These are phyloP conservation scores for Lineus longissimus DNA, from an alignment of 1,140 invertebrate species.

Conservation along the genomic window DNA sequence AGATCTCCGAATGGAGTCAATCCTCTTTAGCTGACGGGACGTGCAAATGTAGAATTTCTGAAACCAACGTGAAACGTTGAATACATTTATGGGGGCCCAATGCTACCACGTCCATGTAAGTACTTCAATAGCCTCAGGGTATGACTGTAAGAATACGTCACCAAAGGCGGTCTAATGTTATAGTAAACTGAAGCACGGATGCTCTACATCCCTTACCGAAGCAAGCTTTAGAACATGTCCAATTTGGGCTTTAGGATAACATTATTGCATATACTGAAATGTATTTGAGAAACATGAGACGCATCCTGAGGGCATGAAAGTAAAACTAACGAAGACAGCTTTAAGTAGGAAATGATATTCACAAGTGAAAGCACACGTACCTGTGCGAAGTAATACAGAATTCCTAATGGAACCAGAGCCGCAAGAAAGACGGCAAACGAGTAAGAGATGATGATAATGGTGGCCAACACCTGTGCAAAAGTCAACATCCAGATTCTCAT, in stretches of 20 bases:
- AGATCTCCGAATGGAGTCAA: constrained; percentile 94
- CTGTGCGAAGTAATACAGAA: constrained; percentile 84
- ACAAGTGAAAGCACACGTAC: constrained; percentile 38
- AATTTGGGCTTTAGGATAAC: too few species aligned
- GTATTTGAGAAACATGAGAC: too few species aligned
- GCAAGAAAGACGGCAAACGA: constrained; percentile 82
- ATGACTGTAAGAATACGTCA: constrained; percentile 30
- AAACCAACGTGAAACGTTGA: constrained; percentile 20
- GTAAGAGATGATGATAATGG: constrained; percentile 83
- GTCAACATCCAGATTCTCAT: constrained; percentile 43
- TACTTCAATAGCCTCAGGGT: constrained; percentile 42
- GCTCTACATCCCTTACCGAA: too few species aligned
- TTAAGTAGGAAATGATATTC: constrained; percentile 48
- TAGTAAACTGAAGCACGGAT: too few species aligned
- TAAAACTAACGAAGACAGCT: background rate
- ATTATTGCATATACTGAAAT: too few species aligned
- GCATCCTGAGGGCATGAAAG: too few species aligned
- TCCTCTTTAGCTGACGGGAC: constrained; percentile 87
- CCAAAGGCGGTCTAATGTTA: too few species aligned
- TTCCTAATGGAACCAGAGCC: constrained; percentile 77
- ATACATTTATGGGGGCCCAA: background rate
- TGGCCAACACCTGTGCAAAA: constrained; percentile 72
- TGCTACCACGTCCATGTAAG: too few species aligned
- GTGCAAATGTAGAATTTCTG: constrained; percentile 92
- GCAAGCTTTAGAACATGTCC: too few species aligned